Percentiles rank a stretch among this genome's conserved stretches.
phyloP scores from a whole-genome alignment of 2,888 invertebrate genomes.

The Siphonodentalium dalli region DNA sequence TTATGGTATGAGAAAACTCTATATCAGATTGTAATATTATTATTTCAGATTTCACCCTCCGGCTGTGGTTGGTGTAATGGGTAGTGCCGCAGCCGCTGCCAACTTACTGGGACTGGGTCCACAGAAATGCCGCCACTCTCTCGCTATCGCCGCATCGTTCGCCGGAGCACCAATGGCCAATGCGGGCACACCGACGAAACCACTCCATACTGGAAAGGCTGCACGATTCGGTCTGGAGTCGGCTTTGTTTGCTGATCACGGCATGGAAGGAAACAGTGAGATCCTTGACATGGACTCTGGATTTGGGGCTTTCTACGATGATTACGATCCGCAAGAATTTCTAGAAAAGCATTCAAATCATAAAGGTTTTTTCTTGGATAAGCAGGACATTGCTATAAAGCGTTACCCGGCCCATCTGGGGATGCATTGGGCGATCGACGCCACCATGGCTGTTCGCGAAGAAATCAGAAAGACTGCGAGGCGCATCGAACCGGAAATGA shows the following conservation, averaged over 20 bases:
- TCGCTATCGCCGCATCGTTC: conserved; percentile 48
- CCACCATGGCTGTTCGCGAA: conserved; percentile 27
- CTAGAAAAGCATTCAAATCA: conserved; percentile 15
- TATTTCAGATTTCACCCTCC: conserved; percentile 45
- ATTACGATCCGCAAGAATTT: conserved; percentile 37
- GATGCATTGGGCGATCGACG: conserved; percentile 53
- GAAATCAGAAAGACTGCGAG: conserved; percentile 1
- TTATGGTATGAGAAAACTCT: too few relatives aligned
- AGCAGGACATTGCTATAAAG: conserved; percentile 37
- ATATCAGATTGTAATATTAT: too few relatives aligned
- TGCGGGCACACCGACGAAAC: conserved; percentile 48
- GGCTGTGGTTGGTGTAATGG: conserved; percentile 50
- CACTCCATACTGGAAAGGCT: conserved; percentile 45
- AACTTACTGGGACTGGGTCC: conserved; percentile 37
- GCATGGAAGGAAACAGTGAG: conserved; percentile 41
- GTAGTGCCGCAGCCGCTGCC: conserved; percentile 44
- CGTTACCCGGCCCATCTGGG: conserved; percentile 52
- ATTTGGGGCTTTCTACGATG: conserved; percentile 46
- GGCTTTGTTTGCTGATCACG: conserved; percentile 40
- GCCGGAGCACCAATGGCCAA: conserved; percentile 53
- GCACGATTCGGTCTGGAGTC: conserved; percentile 46
- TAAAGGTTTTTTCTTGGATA: conserved; percentile 31
- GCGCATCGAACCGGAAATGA: conserved; percentile 7
- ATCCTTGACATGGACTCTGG: conserved; percentile 44
- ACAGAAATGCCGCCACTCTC: conserved; percentile 35